A percentile compares a stretch with the other conserved stretches of the same genome.
These are phyloP conservation scores for Leptodactylus fallax DNA, from an alignment of 2,797 vertebrate species.

Conservation along the genomic window DNA sequence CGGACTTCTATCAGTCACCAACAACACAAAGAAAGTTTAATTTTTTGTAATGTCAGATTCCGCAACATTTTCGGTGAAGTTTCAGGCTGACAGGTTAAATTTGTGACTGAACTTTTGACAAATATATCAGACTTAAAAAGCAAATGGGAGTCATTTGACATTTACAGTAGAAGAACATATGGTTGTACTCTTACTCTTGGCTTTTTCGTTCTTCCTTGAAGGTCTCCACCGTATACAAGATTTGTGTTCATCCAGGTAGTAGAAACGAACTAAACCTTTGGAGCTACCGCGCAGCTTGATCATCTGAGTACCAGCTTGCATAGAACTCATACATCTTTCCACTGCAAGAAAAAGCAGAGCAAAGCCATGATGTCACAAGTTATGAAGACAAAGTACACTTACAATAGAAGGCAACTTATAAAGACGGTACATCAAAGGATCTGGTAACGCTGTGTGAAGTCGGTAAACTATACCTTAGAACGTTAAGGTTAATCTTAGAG, in stretches of 20 bases:
- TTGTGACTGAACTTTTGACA: neutral
- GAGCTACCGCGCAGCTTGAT: conserved; percentile 93
- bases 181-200: conserved; percentile 90
- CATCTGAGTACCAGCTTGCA: conserved; percentile 96
- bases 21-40: neutral
- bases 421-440: neutral
- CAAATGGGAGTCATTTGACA: neutral
- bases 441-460: neutral
- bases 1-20: neutral
- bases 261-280: conserved; percentile 92
- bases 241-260: conserved; percentile 93
- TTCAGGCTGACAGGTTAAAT: neutral
- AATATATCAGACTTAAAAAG: neutral
- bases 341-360: conserved; percentile 74
- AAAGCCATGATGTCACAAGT: conserved; percentile 35
- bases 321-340: conserved; percentile 96
- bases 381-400: neutral
- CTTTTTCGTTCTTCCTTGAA: conserved; percentile 96
- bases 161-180: neutral
- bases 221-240: conserved; percentile 97
- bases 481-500: too few species aligned
- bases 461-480: neutral
- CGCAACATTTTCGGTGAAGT: neutral
- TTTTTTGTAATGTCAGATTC: neutral
- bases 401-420: neutral